Evolutionary conservation across 2,888 invertebrate genomes (phyloP).

Genomic region (Drosophila bunnanda): DNA sequence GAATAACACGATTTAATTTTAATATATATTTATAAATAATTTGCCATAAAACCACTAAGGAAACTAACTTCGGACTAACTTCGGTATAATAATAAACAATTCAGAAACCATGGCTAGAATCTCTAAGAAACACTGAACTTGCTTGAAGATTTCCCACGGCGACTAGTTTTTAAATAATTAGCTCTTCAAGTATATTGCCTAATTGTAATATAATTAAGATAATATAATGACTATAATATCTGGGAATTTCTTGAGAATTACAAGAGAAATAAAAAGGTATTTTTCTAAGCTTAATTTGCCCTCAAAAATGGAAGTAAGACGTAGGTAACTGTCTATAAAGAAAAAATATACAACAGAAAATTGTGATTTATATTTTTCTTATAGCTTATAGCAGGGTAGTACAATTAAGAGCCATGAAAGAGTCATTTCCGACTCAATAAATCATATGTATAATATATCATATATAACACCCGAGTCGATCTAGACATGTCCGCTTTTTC

Average conservation of each 20-base stretch:
- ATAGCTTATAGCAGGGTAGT: too few relatives aligned
- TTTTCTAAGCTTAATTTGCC: neutral
- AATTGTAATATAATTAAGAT: constrained; percentile 6
- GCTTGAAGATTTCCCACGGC: neutral
- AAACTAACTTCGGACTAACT: too few relatives aligned
- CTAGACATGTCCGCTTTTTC: too few relatives aligned
- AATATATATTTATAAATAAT: neutral
- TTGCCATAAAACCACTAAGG: too few relatives aligned
- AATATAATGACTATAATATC: neutral
- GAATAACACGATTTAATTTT: neutral
- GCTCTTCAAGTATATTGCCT: neutral
- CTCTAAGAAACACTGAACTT: neutral
- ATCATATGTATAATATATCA: too few relatives aligned
- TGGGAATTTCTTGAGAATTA: neutral
- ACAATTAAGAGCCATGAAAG: too few relatives aligned
- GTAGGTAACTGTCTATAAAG: neutral
- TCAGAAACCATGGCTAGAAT: too few relatives aligned
- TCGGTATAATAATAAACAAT: too few relatives aligned
- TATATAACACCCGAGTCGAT: too few relatives aligned
- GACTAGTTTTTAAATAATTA: neutral
- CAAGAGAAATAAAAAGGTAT: neutral
- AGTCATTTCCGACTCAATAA: too few relatives aligned
- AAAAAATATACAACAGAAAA: neutral
- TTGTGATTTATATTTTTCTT: too few relatives aligned
- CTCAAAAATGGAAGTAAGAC: neutral